Base-by-base conservation (phyloP, 1,140 invertebrate species). In the Eurosta solidaginis region DNA sequence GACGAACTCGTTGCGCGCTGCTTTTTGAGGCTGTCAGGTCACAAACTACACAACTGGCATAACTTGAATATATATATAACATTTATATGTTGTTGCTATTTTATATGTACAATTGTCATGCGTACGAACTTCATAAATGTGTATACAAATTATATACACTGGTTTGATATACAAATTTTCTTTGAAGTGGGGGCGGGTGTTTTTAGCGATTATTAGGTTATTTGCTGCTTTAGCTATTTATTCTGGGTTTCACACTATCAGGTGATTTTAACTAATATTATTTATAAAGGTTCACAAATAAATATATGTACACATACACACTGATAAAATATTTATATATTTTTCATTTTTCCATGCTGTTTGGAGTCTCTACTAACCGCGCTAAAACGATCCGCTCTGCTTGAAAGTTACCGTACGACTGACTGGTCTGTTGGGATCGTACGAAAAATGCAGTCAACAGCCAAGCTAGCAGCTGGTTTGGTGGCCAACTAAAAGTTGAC, bases 371-470 rank as follows among this genome's bases (percentile, higher is more conserved):
- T 40, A 50, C 75, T 25, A 52, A 77, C 76, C 52, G 52, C 59
- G 42, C 22, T 44, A 63, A 78, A 82, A 83, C 79, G 80, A 83
- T 81, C 82, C 82, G 81, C 80, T 83, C 80, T 82, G 82, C 78
- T 82, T 83, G 82, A 83, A 83, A 83, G 84, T 85, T 82, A 81
- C 79, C 80, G 83, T 78, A 79, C 76, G 83, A 84, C 77, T 84
- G 79, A 77, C 4, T 40, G 36, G 59, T 40, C 22, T 75, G 44
- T 75, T 75, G 42, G 9, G 42, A 75, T 27, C 25, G 22, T 25
- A 75, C 44, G 45, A 17, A 27, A 75, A 75, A 45, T 75, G 49
- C 75, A 47, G 29, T 17, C 40, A 59, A 10, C 25, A 54, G 27
- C 25, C 14, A 17, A 7, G 5, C 29, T 14, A 20, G 59, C n/a